Percentiles rank a stretch among this genome's conserved stretches.
Conservation (phyloP, 1,140 invertebrate species). For the Sycobia sp. region DNA sequence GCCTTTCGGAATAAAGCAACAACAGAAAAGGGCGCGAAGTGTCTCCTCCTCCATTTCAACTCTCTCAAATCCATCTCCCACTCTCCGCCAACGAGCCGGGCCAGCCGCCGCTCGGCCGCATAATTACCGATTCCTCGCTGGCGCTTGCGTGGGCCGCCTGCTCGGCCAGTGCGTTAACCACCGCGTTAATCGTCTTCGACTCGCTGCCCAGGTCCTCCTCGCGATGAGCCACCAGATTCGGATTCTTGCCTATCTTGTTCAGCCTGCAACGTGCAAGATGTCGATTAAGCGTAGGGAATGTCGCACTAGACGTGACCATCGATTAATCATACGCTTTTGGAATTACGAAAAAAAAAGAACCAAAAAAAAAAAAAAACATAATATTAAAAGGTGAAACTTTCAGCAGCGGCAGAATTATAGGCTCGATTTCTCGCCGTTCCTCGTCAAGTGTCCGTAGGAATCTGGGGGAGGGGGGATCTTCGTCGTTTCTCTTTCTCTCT, state of each 20-base stretch:
- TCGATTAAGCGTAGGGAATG: constrained; percentile 63
- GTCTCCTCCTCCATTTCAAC: too few species aligned
- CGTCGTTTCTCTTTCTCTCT: too few species aligned
- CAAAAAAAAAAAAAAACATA: too few species aligned
- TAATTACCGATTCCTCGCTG: constrained; percentile 73
- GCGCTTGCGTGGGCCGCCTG: constrained; percentile 83
- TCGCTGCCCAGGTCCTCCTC: constrained; percentile 87
- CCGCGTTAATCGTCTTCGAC: constrained; percentile 88
- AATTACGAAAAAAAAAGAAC: too few species aligned
- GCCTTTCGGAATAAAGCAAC: too few species aligned
- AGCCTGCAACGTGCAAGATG: constrained; percentile 67
- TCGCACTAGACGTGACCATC: constrained; percentile 54
- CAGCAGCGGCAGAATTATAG: constrained; percentile 45
- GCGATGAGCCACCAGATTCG: constrained; percentile 90
- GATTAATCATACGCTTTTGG: constrained; percentile 57
- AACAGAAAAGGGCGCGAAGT: too few species aligned
- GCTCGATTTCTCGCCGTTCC: constrained; percentile 28
- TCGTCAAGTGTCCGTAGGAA: too few species aligned
- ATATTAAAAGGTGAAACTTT: constrained; percentile 52
- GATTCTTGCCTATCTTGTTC: constrained; percentile 98
- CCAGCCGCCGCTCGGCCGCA: too few species aligned
- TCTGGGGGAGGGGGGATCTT: too few species aligned
- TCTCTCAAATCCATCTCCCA: too few species aligned
- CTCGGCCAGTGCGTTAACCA: constrained; percentile 86
- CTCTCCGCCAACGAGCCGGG: too few species aligned